phyloP scores from a whole-genome alignment of 2,888 invertebrate species.

The Lumbricus terrestris region DNA sequence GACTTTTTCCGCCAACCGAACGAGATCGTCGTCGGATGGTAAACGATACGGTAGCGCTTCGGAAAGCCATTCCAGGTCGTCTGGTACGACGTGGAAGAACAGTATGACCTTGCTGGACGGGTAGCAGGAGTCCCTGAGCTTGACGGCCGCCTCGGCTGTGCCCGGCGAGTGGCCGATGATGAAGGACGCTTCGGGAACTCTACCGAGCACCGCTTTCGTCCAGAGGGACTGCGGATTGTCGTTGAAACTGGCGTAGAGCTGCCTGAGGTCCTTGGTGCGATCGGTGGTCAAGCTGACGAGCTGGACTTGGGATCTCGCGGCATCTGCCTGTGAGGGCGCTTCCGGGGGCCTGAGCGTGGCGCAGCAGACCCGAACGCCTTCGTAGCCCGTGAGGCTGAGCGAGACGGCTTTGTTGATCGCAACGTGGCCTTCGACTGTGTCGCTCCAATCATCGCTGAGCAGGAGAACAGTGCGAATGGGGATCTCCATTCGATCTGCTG shows the following conservation, averaged over 20 bases:
- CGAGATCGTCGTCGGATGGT: slow-evolving; percentile 27
- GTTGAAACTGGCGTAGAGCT: slow-evolving; percentile 27
- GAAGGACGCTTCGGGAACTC: slow-evolving; percentile 29
- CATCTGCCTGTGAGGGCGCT: slow-evolving; percentile 13
- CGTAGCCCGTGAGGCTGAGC: slow-evolving; percentile 28
- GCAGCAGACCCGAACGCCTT: slow-evolving; percentile 29
- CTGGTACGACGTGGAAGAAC: slow-evolving; percentile 39
- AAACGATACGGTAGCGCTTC: slow-evolving; percentile 30
- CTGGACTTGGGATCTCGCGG: slow-evolving; percentile 24
- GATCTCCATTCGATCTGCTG: neutral
- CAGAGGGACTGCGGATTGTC: slow-evolving; percentile 17
- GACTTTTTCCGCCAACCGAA: slow-evolving; percentile 33
- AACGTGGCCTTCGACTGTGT: slow-evolving; percentile 30
- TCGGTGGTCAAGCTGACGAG: slow-evolving; percentile 25
- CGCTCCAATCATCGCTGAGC: slow-evolving; percentile 32
- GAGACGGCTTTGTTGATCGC: slow-evolving; percentile 34
- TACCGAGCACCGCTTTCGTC: neutral
- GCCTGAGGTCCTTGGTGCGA: neutral
- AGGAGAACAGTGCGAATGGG: slow-evolving; percentile 26
- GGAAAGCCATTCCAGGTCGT: slow-evolving; percentile 32
- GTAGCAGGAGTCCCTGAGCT: slow-evolving; percentile 29
- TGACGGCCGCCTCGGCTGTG: slow-evolving; percentile 36
- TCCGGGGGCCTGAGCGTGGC: slow-evolving; percentile 25
- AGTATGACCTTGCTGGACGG: slow-evolving; percentile 35
- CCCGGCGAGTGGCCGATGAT: slow-evolving; percentile 40